Conservation (phyloP, 2,113 vertebrate species). For the Erpornis zantholeuca region DNA sequence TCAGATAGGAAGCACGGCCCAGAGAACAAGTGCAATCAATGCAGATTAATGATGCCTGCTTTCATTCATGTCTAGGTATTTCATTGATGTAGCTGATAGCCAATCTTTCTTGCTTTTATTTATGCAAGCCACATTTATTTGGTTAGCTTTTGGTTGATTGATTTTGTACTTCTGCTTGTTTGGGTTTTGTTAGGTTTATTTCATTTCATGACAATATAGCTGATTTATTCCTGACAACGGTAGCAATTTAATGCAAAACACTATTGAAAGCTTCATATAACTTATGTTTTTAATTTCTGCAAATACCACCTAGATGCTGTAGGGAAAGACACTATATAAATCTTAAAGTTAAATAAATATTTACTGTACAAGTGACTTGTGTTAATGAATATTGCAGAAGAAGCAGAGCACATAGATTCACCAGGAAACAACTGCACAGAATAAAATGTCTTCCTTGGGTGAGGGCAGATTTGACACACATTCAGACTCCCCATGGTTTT, state of each 20-base stretch:
- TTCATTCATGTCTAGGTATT: slow-evolving; percentile 63
- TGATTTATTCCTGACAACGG: slow-evolving; percentile 67
- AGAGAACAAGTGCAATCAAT: slow-evolving; percentile 56
- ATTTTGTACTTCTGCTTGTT: slow-evolving; percentile 67
- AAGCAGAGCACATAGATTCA: background rate
- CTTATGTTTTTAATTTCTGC: slow-evolving; percentile 71
- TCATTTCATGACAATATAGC: slow-evolving; percentile 61
- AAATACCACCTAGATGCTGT: slow-evolving; percentile 60
- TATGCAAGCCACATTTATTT: slow-evolving; percentile 59
- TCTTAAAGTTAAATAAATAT: slow-evolving; percentile 65
- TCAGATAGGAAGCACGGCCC: slow-evolving; percentile 4
- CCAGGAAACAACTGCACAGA: background rate
- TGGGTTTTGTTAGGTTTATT: slow-evolving; percentile 67
- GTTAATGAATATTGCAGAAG: slow-evolving; percentile 59
- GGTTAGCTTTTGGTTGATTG: slow-evolving; percentile 64
- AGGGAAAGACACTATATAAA: slow-evolving; percentile 53
- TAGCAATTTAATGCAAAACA: slow-evolving; percentile 62
- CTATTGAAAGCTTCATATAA: slow-evolving; percentile 67
- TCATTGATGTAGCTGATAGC: slow-evolving; percentile 47
- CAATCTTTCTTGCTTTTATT: slow-evolving; percentile 58
- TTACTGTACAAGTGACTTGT: slow-evolving; percentile 42
- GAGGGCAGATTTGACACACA: background rate
- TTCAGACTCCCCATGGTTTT: background rate
- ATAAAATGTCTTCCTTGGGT: background rate
- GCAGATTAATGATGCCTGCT: slow-evolving; percentile 63